Conservation (phyloP, 2,797 vertebrate species). For the Pseudochromis fuscus region DNA sequence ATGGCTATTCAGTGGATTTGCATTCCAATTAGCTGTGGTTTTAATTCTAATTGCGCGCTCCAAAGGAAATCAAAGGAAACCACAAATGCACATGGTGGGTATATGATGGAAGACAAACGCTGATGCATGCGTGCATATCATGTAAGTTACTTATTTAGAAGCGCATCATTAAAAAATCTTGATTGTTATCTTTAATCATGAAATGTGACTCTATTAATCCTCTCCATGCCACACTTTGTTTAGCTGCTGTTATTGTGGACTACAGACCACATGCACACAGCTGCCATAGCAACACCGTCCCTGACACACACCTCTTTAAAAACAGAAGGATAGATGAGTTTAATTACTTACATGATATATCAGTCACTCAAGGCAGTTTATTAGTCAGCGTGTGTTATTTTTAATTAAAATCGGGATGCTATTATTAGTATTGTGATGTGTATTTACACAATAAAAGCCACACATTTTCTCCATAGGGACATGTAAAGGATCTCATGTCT, state of each 20-base stretch:
- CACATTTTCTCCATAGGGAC: too few species aligned
- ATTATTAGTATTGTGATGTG: too few species aligned
- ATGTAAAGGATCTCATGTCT: not conserved
- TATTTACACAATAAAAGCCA: slow-evolving; percentile 15
- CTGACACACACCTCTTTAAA: not conserved
- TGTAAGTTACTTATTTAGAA: not conserved
- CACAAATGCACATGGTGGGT: not conserved
- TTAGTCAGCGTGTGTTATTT: not conserved
- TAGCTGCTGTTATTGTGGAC: too few species aligned
- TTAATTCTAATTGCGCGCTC: slow-evolving; percentile 21
- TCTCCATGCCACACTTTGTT: not conserved
- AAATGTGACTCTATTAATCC: not conserved
- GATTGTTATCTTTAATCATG: not conserved
- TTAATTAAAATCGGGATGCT: not conserved
- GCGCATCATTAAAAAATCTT: not conserved
- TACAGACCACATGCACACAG: too few species aligned
- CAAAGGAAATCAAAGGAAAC: slow-evolving; percentile 3
- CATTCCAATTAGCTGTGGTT: slow-evolving; percentile 31
- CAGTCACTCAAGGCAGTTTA: not conserved
- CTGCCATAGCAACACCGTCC: not conserved
- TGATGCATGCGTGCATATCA: not conserved
- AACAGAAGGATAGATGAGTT: not conserved
- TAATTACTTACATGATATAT: not conserved
- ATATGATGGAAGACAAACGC: not conserved
- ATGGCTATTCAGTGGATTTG: slow-evolving; percentile 32